Evolutionary conservation across 1,140 invertebrate species (phyloP).

Genomic region (Solen grandis): DNA sequence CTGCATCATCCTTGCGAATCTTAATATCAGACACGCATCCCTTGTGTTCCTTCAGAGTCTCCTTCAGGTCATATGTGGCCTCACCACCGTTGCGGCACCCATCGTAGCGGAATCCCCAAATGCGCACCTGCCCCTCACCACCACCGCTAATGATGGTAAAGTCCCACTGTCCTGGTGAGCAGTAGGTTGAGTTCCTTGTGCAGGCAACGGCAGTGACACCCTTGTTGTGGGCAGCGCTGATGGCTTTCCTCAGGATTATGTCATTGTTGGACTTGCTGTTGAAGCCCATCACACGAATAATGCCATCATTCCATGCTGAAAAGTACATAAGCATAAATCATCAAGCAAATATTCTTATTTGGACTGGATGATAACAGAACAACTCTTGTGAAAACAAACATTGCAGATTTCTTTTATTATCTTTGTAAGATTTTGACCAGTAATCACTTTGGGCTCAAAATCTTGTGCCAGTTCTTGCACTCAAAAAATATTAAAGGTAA

Average conservation of each 20-base stretch:
- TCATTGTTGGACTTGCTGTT: constrained; percentile 47
- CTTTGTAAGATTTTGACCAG: too few species aligned
- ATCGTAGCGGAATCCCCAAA: constrained; percentile 64
- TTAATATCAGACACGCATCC: constrained; percentile 91
- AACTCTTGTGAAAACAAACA: not conserved
- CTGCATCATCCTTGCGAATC: constrained; percentile 87
- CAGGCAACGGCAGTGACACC: constrained; percentile 90
- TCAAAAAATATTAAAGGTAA: too few species aligned
- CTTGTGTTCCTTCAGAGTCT: constrained; percentile 92
- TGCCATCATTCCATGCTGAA: constrained; percentile 89
- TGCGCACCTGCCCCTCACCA: constrained; percentile 88
- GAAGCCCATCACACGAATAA: constrained; percentile 85
- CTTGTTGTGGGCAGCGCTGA: constrained; percentile 90
- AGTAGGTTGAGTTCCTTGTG: constrained; percentile 85
- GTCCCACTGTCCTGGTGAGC: constrained; percentile 5
- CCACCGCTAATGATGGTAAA: constrained; percentile 90
- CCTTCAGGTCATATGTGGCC: constrained; percentile 62
- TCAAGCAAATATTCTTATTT: too few species aligned
- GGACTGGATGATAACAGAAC: not conserved
- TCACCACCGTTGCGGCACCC: constrained; percentile 55
- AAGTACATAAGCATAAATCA: constrained; percentile 24
- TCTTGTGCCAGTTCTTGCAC: too few species aligned
- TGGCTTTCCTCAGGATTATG: constrained; percentile 34
- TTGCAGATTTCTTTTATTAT: too few species aligned
- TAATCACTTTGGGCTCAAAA: too few species aligned